These are phyloP conservation scores for Paramisgurnus dabryanus DNA, from an alignment of 2,113 vertebrate genomes.

Conservation along the genomic window DNA sequence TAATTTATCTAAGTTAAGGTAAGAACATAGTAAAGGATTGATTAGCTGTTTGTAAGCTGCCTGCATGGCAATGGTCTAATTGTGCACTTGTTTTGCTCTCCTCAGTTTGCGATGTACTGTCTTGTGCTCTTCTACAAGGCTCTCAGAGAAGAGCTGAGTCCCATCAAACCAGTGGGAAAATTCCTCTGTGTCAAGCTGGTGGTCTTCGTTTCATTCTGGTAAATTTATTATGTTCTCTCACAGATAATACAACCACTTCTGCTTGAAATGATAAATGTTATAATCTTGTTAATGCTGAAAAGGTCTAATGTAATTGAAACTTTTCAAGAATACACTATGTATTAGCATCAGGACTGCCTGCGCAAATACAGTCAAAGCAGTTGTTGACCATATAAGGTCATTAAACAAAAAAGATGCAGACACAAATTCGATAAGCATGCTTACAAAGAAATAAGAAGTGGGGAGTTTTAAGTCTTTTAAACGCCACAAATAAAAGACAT, in stretches of 20 bases:
- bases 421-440: no score
- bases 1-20: no score
- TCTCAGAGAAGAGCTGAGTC: slow-evolving; percentile 89
- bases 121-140: slow-evolving; percentile 95
- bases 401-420: no score
- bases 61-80: neutral
- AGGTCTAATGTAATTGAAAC: no score
- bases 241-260: neutral
- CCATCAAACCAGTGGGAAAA: slow-evolving; percentile 95
- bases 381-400: neutral
- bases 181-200: slow-evolving; percentile 98
- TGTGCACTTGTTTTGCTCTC: neutral
- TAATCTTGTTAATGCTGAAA: neutral
- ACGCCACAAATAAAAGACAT: no score
- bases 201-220: slow-evolving; percentile 98
- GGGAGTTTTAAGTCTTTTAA: no score
- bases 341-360: neutral
- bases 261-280: neutral
- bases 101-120: slow-evolving; percentile 98
- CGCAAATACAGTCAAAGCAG: neutral
- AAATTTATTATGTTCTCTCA: slow-evolving; percentile 57
- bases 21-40: no score
- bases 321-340: neutral
- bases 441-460: no score
- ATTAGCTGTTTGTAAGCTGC: no score